Evolutionary conservation across 2,113 vertebrate species (phyloP).

Genomic region (Galbula dea): DNA sequence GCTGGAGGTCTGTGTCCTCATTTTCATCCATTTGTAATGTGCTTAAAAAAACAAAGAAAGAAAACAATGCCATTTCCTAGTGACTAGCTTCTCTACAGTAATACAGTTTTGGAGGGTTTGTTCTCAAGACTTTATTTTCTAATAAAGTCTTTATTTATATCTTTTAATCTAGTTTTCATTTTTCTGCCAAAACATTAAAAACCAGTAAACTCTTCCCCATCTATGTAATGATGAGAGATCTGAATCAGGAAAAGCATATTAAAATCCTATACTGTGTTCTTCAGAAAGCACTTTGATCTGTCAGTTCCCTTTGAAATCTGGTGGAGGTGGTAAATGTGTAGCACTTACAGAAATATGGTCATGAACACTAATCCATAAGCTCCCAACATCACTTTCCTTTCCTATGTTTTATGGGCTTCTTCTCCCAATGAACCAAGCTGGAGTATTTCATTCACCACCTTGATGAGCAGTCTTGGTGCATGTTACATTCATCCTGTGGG

Average conservation of each 20-base stretch:
- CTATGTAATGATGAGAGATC: background rate
- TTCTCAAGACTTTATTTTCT: background rate
- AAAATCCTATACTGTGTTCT: background rate
- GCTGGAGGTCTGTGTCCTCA: background rate
- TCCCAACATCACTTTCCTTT: background rate
- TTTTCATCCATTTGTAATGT: conserved; percentile 34
- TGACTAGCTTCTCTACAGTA: background rate
- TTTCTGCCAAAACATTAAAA: background rate
- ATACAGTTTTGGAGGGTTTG: accelerated
- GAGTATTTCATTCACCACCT: background rate
- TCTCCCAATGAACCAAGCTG: background rate
- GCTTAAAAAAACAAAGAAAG: background rate
- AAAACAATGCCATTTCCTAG: background rate
- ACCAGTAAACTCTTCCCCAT: background rate
- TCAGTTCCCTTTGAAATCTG: background rate
- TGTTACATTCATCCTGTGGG: background rate
- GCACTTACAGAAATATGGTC: background rate
- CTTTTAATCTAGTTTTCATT: background rate
- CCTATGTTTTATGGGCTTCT: background rate
- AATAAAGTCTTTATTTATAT: background rate
- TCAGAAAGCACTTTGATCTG: background rate
- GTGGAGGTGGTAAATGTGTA: background rate
- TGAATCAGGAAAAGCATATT: background rate
- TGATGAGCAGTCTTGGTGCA: background rate
- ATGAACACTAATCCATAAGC: background rate